Evolutionary conservation across 1,140 invertebrate genomes (phyloP).

Genomic region (Drosophila persimilis): DNA sequence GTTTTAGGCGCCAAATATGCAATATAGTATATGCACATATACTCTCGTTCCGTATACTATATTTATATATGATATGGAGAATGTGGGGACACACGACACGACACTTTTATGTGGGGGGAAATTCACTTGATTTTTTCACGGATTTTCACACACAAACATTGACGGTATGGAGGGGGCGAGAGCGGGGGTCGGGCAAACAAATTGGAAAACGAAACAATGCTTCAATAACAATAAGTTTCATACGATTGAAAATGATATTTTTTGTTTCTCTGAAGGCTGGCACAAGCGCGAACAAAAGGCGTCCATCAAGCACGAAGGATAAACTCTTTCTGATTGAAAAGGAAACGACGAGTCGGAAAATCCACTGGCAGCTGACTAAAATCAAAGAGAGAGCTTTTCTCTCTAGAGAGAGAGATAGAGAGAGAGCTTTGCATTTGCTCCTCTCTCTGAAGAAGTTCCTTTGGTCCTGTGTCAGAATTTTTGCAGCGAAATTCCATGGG

Average conservation of each 20-base stretch:
- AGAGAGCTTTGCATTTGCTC: constrained; percentile 41
- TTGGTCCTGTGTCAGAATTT: constrained; percentile 71
- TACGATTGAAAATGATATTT: constrained; percentile 44
- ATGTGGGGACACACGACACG: too few relatives aligned
- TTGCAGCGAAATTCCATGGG: constrained; percentile 68
- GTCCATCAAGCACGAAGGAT: constrained; percentile 81
- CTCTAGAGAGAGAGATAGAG: constrained; percentile 1
- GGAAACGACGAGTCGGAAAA: constrained; percentile 9
- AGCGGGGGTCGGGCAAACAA: constrained; percentile 26
- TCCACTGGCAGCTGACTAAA: constrained; percentile 46
- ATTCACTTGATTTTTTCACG: too few relatives aligned
- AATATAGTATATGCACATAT: too few relatives aligned
- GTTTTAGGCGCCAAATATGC: too few relatives aligned
- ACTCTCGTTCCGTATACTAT: too few relatives aligned
- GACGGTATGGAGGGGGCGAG: constrained; percentile 23
- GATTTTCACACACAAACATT: too few relatives aligned
- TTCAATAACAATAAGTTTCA: constrained; percentile 36
- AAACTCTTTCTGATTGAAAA: constrained; percentile 74
- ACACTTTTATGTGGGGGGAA: too few relatives aligned
- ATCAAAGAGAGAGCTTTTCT: constrained; percentile 1
- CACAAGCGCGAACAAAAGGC: constrained; percentile 71
- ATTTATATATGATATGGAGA: too few relatives aligned
- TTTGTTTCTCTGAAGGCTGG: constrained; percentile 32
- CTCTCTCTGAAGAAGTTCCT: constrained; percentile 11
- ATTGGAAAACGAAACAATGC: constrained; percentile 49